These are phyloP conservation scores for Lomographa bimaculata DNA, from an alignment of 2,888 invertebrate genomes.

Conservation along the genomic window DNA sequence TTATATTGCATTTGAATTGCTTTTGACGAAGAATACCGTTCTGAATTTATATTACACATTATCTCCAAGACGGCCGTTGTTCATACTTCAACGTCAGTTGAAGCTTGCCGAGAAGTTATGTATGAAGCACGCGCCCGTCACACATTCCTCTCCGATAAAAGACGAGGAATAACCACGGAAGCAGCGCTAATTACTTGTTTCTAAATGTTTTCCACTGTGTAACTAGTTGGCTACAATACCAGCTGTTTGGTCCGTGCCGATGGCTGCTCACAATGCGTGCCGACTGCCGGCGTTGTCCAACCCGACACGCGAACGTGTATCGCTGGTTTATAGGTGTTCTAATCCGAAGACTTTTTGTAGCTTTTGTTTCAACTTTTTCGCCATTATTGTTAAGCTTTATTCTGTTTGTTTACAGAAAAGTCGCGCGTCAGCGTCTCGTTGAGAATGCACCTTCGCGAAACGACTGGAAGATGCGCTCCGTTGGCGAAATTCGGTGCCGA, in stretches of 20 bases:
- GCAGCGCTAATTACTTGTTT: constrained; percentile 60
- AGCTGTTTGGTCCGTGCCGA: constrained; percentile 53
- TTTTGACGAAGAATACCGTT: constrained; percentile 51
- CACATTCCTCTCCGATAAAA: constrained; percentile 55
- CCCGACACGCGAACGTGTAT: constrained; percentile 46
- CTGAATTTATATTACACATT: constrained; percentile 70
- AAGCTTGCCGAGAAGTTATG: constrained; percentile 53
- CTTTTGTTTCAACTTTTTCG: constrained; percentile 7
- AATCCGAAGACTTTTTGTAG: constrained; percentile 27
- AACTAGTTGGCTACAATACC: constrained; percentile 57
- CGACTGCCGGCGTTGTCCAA: constrained; percentile 39
- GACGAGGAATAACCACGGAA: constrained; percentile 52
- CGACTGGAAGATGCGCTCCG: constrained; percentile 64
- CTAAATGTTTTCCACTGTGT: constrained; percentile 54
- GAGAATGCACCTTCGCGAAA: constrained; percentile 31
- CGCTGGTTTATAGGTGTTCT: constrained; percentile 37
- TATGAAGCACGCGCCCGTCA: constrained; percentile 54
- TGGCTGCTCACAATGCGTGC: constrained; percentile 64
- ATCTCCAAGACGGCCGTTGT: constrained; percentile 52
- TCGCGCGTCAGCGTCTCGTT: constrained; percentile 11
- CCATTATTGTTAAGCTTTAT: constrained; percentile 5
- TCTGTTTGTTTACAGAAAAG: constrained; percentile 3
- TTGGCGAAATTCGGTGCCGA: constrained; percentile 71
- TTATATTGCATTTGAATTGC: constrained; percentile 45
- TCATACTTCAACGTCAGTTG: constrained; percentile 47